Conservation (phyloP, 2,888 invertebrate genomes). For the Thymelicus acteon region DNA sequence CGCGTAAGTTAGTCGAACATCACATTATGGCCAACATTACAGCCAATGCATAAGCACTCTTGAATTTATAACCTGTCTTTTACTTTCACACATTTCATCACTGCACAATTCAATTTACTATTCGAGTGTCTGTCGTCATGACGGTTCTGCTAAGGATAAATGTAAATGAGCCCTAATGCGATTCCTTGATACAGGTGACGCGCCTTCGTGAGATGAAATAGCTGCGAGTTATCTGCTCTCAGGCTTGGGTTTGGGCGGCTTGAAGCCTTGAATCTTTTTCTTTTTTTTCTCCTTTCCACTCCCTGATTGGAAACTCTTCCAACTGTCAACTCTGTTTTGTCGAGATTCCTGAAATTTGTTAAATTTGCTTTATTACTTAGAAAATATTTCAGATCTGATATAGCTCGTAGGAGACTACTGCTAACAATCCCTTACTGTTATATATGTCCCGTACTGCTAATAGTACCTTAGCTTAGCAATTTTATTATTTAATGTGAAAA, state of each 20-base stretch:
- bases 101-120: background rate
- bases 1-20: slow-evolving; percentile 5
- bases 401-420: too few species aligned
- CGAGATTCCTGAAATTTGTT: slow-evolving; percentile 90
- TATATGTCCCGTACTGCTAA: too few species aligned
- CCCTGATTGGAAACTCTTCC: slow-evolving; percentile 94
- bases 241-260: slow-evolving; percentile 96
- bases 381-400: too few species aligned
- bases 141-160: background rate
- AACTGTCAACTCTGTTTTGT: slow-evolving; percentile 95
- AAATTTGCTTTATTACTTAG: background rate
- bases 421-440: too few species aligned
- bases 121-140: background rate
- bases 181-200: background rate
- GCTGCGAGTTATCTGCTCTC: slow-evolving; percentile 90
- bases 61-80: too few species aligned
- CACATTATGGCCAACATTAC: background rate
- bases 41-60: too few species aligned
- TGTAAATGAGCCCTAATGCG: background rate
- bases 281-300: slow-evolving; percentile 89
- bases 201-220: background rate
- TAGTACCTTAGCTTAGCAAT: too few species aligned
- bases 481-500: too few species aligned
- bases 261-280: slow-evolving; percentile 91
- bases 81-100: too few species aligned